Evolutionary conservation across 1,140 invertebrate genomes (phyloP), one percentile per base, ranked within the genome.

Genomic region (Drosophila neocordata): DNA sequence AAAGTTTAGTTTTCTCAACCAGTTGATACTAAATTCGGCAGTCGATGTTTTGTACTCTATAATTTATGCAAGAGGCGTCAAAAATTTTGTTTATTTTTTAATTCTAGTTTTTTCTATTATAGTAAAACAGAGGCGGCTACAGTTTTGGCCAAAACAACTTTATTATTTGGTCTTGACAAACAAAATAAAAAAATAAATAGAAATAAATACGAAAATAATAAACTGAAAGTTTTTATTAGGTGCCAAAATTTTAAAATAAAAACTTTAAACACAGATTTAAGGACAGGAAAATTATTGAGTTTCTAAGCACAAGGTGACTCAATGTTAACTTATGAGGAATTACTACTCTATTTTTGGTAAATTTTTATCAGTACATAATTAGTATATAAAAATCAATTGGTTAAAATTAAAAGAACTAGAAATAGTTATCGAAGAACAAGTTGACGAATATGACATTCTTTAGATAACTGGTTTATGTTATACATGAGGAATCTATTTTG

Each of bases 61-160:
- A 80, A 81, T 84, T 67, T 83, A 84, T 83, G 71, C 79, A 35
- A 35, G 52, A 44, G 56, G 27, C 65, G 57, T 82, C 58, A 11
- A 31, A 35, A 38, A 27, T 68, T 68, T 31, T 53, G 34, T 37
- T 27, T n/a, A n/a, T 52, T 53, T 64, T 41, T 57, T 59, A 65
- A 66, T 64, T 64, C 80, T 57, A 72, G 80, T 79, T 84, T 69
- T 24, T 11, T 38, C 27, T 65, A 31, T 62, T 83, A 70, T 73
- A 27, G 61, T 20, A 52, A 73, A 61, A 68, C 59, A 59, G 12
- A 55, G 20, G 51, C 22, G 20, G 51, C 22, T 8, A 56, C 20
- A 53, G 11, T 44, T 81, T 77, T 71, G 70, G 53, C 4, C 48
- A 70, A 71, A 78, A 71, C 79, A 75, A 71, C 79, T 79, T 84